Base-by-base conservation (phyloP, 2,113 vertebrate genomes). In the Chamaea fasciata region DNA sequence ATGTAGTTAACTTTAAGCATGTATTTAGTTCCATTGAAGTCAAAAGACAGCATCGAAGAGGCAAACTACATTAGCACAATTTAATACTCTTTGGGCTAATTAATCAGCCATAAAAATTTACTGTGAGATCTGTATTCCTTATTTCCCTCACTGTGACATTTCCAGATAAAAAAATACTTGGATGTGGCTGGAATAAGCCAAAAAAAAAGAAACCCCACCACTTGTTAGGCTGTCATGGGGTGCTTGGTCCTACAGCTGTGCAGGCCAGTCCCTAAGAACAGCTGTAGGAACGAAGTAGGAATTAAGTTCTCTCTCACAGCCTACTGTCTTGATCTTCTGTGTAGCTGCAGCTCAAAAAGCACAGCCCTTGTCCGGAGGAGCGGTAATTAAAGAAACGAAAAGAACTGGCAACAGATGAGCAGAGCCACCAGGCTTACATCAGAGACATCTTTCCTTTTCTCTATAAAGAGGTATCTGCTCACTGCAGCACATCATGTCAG, bases 71-170 rank as follows among this genome's bases (percentile, higher is more conserved):
- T 96, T 97, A 96, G 93, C 95, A 96, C 93, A 96, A 95, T 95
- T 96, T 96, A 96, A 96, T 97, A 96, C 86, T 95, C 94, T 96
- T 94, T 96, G 90, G 88, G 95, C 76, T 96, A 96, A 96, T 97
- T 96, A 96, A 95, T 93, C 83, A 95, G 80, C 77, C 69, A 76
- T 95, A 96, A 93, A 96, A 93, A 94, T 94, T 94, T 94, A 95
- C 92, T 87, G 57, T 62, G 76, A 96, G 94, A 96, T 92, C 80
- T 83, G 64, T 75, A 95, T 77, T 91, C 56, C 86, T 95, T 75
- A 89, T 88, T 96, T 93, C 81, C 69, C 68, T 88, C 79, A 64
- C 76, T 92, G 73, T 81, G 92, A 90, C 83, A 86, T 78, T 89
- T 89, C 49, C 73, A 81, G 80, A 94, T 86, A 75, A 92, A 75